Evolutionary conservation across 2,113 vertebrate genomes (phyloP), one percentile per base, ranked within the genome.

Genomic region (Mesocricetus auratus): DNA sequence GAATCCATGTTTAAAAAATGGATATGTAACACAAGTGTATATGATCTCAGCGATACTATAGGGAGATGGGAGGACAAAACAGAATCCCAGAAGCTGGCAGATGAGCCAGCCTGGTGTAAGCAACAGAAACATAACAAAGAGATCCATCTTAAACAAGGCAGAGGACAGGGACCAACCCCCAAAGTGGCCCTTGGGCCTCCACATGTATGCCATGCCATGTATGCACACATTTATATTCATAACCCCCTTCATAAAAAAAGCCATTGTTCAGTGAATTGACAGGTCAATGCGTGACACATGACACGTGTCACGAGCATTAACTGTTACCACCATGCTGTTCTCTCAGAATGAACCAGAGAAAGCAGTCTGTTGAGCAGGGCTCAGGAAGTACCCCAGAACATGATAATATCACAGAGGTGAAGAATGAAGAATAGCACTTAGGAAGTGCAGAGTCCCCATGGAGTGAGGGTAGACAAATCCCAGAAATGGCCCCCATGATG

Each of bases 401-500:
- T 2, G n/a, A 11, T 5, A 39, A 69, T 0, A 13, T 56, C 31
- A n/a, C 62, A 64, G 75, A 17, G 42, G 42, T 4, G 9, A 15
- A 45, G 42, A 11, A 68, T 2, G 42, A 6, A n/a, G 29, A 62
- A 24, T 42, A 83, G 2, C 0, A 36, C 31, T 12, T 31, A 26
- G 62, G 47, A 62, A 21, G 0, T 5, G 5, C 1, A 33, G 60
- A 16, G 26, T 39, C 24, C 58, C 53, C 3, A 6, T n/a, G 15
- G 31, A 50, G 19, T 0, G 0, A 56, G 62, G 69, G 29, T 12
- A 81, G 88, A 81, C 7, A 5, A 15, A 36, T 21, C 24, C 24
- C 15, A 39, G 71, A 0, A 11, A 33, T 9, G 15, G 47, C 15
- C 0, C 9, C 24, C 19, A 1, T 22, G 42, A 77, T 39, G n/a